Evolutionary conservation across 2,888 invertebrate genomes (phyloP), one percentile per base, ranked within the genome.

Genomic region (Caenorhabditis doughertyi): DNA sequence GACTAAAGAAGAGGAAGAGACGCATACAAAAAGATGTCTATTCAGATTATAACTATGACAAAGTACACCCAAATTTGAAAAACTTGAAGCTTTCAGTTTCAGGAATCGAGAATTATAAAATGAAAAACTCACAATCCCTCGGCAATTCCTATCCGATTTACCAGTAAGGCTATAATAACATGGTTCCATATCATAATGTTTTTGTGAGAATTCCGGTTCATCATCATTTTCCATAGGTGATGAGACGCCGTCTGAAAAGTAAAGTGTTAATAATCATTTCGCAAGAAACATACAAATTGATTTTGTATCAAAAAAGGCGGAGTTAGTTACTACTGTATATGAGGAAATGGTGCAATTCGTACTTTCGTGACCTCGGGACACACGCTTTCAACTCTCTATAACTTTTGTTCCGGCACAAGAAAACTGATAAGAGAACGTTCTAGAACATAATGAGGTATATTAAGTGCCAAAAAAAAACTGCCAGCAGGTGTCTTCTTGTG

Each of bases 91-190:
- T 55, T 56, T 58, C 32, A 32, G 13, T 23, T 32, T 47, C 0
- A 18, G 16, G 11, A 58, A 47, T 44, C 18, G 18, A 47, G 18
- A 18, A 4, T 18, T 18, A 39, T 18, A 13, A 42, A 42, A 18
- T 18, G 18, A 47, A 47, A 47, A 8, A 82, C 83, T 74, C 64
- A 86, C 86, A 53, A 79, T 84, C 73, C 86, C 86, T n/a, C 86
- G 84, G 25, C 79, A 77, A 56, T 62, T 76, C 56, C 81, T 67
- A 71, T 85, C 86, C 21, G 72, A 73, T 79, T 81, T 82, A 49
- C 86, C 84, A 32, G 77, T 80, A 32, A 83, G 55, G 58, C 73
- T 83, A 68, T 86, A 86, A 67, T 86, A 86, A 60, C 84, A 83
- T 55, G 83, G 84, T 73, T 86, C 86, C 51, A 85, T 81, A 53